A percentile compares a stretch with the other conserved stretches of the same genome.
These are phyloP conservation scores for Megalops cyprinoides DNA, from an alignment of 2,797 vertebrate species.

Conservation along the genomic window DNA sequence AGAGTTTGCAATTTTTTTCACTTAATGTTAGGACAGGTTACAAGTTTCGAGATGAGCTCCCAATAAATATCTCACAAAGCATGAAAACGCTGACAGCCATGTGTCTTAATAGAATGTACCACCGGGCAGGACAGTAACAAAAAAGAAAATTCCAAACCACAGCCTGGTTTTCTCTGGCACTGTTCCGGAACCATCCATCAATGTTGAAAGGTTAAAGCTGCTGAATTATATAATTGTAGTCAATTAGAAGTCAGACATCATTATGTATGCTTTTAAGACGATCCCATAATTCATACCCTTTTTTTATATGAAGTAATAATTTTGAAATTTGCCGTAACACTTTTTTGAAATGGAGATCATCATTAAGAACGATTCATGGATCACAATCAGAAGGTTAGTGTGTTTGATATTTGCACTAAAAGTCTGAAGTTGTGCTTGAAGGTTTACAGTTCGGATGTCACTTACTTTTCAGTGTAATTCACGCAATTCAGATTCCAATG, in stretches of 20 bases:
- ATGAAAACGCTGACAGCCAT: too few species aligned
- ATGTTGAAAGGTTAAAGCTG: not conserved
- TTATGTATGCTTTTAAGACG: too few species aligned
- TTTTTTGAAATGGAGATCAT: not conserved
- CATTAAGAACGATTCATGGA: not conserved
- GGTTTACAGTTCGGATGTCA: not conserved
- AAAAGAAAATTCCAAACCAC: too few species aligned
- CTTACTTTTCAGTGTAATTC: not conserved
- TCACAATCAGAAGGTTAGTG: not conserved
- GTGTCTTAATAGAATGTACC: too few species aligned
- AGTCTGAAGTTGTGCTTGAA: not conserved
- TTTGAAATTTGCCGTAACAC: not conserved
- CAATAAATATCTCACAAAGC: too few species aligned
- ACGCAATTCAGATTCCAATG: too few species aligned
- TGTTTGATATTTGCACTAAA: not conserved
- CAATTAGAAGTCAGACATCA: not conserved
- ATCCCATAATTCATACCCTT: too few species aligned
- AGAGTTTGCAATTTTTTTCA: too few species aligned
- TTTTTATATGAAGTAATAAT: not conserved
- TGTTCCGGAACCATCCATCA: not conserved
- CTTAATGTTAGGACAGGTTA: too few species aligned
- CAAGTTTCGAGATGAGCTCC: too few species aligned
- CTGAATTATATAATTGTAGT: not conserved
- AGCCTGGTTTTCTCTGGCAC: not conserved
- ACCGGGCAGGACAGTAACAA: too few species aligned